These are phyloP conservation scores for Numenius arquata DNA, from an alignment of 2,113 vertebrate species.

Conservation along the genomic window DNA sequence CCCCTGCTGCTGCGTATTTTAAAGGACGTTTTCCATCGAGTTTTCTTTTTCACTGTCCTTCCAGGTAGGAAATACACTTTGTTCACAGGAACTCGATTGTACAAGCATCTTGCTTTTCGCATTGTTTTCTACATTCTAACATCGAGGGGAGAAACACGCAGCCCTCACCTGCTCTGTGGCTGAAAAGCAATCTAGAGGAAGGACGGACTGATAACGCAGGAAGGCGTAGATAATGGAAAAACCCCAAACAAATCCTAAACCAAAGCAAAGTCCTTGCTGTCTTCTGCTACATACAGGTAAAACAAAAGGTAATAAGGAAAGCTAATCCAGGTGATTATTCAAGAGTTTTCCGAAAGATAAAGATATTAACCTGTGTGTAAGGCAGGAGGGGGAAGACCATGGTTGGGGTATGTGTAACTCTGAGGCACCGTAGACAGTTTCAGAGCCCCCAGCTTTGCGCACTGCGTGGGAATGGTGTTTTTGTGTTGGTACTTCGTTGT, in stretches of 20 bases:
- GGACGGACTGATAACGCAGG: not conserved
- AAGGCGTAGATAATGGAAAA: not conserved
- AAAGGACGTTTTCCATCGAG: not conserved
- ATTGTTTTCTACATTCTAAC: not conserved
- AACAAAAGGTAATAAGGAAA: not conserved
- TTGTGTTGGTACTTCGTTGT: accelerated
- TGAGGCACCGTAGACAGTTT: not conserved
- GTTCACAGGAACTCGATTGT: not conserved
- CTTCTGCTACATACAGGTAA: not conserved
- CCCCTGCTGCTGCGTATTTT: not conserved
- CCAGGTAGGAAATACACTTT: not conserved
- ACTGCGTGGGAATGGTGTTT: accelerated
- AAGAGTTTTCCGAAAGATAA: not conserved
- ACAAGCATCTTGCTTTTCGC: not conserved
- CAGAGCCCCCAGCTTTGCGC: not conserved
- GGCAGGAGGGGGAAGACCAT: not conserved
- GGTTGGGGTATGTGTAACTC: not conserved
- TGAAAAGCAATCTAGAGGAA: not conserved
- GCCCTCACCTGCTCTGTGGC: not conserved
- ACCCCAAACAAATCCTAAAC: not conserved
- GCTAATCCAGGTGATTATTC: not conserved
- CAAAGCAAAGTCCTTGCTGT: not conserved
- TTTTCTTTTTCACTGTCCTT: not conserved
- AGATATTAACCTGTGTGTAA: not conserved
- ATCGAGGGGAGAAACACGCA: not conserved